Percentiles rank a stretch among this genome's conserved stretches.
These are phyloP conservation scores for Sphinx pinastri DNA, from an alignment of 2,888 invertebrate genomes.

Conservation along the genomic window DNA sequence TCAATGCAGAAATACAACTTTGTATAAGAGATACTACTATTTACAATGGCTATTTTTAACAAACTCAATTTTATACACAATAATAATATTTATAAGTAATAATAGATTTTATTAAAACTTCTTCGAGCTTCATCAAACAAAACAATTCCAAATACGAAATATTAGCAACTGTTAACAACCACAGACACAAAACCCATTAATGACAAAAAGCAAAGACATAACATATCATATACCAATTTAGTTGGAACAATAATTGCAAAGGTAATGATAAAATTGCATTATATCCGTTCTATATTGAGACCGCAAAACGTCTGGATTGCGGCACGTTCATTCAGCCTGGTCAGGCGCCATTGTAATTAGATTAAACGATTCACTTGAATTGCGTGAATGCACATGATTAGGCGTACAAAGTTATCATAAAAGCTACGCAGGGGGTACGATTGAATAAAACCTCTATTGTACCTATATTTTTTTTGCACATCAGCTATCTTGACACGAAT, in stretches of 20 bases:
- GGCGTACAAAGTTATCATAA: conserved; percentile 2
- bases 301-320: conserved; percentile 25
- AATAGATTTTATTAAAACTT: no score
- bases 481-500: no score
- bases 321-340: conserved; percentile 45
- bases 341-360: conserved; percentile 54
- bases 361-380: conserved; percentile 50
- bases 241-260: conserved; percentile 19
- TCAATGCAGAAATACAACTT: no score
- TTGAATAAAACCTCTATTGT: not conserved
- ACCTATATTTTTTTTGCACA: no score
- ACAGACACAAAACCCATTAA: not conserved
- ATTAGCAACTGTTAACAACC: not conserved
- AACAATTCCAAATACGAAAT: not conserved
- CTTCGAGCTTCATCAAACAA: no score
- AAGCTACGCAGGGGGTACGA: not conserved
- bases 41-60: no score
- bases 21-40: no score
- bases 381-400: conserved; percentile 12
- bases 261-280: conserved; percentile 17
- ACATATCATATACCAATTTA: conserved; percentile 5
- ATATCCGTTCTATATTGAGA: conserved; percentile 24
- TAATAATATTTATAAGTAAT: no score
- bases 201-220: not conserved
- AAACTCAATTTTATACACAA: no score